Evolutionary conservation across 2,888 invertebrate genomes (phyloP).

Genomic region (Acleris literana): DNA sequence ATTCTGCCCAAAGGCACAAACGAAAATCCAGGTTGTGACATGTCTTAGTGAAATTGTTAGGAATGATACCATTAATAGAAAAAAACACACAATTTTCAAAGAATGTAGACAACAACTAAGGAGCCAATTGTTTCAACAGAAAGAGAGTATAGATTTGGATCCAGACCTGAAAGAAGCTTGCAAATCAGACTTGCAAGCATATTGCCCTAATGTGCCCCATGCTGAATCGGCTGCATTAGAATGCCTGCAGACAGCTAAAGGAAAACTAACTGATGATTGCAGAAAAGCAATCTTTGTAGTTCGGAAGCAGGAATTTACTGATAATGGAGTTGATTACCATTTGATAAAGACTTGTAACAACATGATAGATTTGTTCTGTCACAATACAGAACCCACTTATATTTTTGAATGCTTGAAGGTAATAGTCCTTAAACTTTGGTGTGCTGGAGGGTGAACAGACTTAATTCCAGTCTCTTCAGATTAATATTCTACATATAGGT

Average conservation of each 20-base stretch:
- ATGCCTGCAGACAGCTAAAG: slow-evolving; percentile 88
- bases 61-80: slow-evolving; percentile 91
- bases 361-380: slow-evolving; percentile 94
- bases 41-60: slow-evolving; percentile 96
- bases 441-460: too few relatives aligned
- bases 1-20: slow-evolving; percentile 87
- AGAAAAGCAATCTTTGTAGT: slow-evolving; percentile 92
- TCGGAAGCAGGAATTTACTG: slow-evolving; percentile 92
- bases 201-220: slow-evolving; percentile 87
- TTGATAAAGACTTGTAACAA: slow-evolving; percentile 92
- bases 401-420: slow-evolving; percentile 91
- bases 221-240: slow-evolving; percentile 90
- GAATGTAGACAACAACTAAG: slow-evolving; percentile 95
- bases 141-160: slow-evolving; percentile 94
- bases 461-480: too few relatives aligned
- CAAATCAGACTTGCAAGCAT: slow-evolving; percentile 88
- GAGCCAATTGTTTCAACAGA: slow-evolving; percentile 95
- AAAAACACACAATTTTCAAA: slow-evolving; percentile 91
- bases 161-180: slow-evolving; percentile 93
- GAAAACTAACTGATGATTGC: slow-evolving; percentile 87
- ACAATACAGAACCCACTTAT: slow-evolving; percentile 86
- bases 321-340: slow-evolving; percentile 94
- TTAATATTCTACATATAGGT: too few relatives aligned
- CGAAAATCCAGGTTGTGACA: slow-evolving; percentile 90
- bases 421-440: slow-evolving; percentile 31